phyloP scores from a whole-genome alignment of 2,888 invertebrate species.

The Drosophila melanosoma region DNA sequence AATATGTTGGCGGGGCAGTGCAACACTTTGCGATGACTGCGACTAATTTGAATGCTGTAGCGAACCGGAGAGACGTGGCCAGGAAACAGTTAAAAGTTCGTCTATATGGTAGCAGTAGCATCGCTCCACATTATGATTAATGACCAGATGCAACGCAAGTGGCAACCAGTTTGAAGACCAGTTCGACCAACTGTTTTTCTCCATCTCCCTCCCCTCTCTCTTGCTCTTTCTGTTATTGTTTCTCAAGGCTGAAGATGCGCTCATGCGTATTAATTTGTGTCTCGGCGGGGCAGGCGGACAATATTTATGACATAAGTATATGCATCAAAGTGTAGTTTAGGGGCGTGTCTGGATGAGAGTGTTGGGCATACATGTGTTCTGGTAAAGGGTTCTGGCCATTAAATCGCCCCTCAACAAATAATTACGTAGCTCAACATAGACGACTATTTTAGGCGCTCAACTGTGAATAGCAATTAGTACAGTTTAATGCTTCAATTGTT shows the following conservation, averaged over 20 bases:
- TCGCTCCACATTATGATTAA: slow-evolving; percentile 74
- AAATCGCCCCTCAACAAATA: slow-evolving; percentile 79
- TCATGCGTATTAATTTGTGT: slow-evolving; percentile 68
- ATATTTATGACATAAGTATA: slow-evolving; percentile 77
- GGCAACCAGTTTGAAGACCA: slow-evolving; percentile 71
- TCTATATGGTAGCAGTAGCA: slow-evolving; percentile 10
- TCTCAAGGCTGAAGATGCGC: slow-evolving; percentile 75
- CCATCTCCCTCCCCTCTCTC: neutral
- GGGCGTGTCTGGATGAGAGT: slow-evolving; percentile 63
- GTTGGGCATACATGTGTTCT: slow-evolving; percentile 66
- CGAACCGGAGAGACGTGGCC: neutral
- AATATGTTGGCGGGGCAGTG: slow-evolving; percentile 31
- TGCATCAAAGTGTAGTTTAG: slow-evolving; percentile 72
- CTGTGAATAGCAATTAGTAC: slow-evolving; percentile 73
- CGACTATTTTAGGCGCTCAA: slow-evolving; percentile 58
- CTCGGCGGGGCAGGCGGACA: slow-evolving; percentile 20
- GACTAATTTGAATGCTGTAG: slow-evolving; percentile 63
- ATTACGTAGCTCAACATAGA: slow-evolving; percentile 54
- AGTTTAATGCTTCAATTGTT: slow-evolving; percentile 77
- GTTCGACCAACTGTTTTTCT: slow-evolving; percentile 29
- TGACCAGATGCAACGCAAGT: slow-evolving; percentile 61
- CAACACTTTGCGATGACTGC: slow-evolving; percentile 48
- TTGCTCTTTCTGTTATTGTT: slow-evolving; percentile 11
- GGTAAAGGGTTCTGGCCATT: slow-evolving; percentile 56
- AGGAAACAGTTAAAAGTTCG: slow-evolving; percentile 30